Conservation (phyloP, 2,113 vertebrate species). For the Naja naja region DNA sequence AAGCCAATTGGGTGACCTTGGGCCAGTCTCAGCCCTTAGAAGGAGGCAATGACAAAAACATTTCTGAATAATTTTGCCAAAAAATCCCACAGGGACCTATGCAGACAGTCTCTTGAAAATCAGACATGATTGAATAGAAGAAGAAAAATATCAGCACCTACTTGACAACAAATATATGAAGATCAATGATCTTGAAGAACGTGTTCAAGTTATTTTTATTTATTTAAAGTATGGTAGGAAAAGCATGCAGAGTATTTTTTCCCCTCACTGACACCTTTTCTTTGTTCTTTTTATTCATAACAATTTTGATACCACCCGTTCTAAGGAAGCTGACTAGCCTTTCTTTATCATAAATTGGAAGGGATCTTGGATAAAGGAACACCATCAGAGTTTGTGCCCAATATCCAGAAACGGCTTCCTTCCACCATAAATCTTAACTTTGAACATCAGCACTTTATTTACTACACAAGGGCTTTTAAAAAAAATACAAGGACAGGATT, state of each 20-base stretch:
- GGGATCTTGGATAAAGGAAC: neutral
- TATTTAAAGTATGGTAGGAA: neutral
- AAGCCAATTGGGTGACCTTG: neutral
- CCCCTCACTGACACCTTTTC: neutral
- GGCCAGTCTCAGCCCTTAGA: neutral
- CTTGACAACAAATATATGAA: neutral
- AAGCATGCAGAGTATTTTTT: neutral
- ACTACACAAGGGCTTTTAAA: neutral
- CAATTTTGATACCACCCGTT: neutral
- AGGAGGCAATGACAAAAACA: neutral
- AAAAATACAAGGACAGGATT: neutral
- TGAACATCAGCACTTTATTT: neutral
- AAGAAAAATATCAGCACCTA: neutral
- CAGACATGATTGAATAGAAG: neutral
- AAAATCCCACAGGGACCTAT: neutral
- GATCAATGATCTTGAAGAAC: neutral
- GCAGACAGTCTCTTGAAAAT: neutral
- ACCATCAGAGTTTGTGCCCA: neutral
- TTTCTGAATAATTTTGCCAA: neutral
- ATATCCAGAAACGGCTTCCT: neutral
- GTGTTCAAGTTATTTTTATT: neutral
- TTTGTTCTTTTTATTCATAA: neutral
- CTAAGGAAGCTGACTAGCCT: neutral
- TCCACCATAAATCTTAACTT: neutral
- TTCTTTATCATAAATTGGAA: neutral